phyloP scores from a whole-genome alignment of 2,888 invertebrate genomes.

The Chromoteleia sp. region DNA sequence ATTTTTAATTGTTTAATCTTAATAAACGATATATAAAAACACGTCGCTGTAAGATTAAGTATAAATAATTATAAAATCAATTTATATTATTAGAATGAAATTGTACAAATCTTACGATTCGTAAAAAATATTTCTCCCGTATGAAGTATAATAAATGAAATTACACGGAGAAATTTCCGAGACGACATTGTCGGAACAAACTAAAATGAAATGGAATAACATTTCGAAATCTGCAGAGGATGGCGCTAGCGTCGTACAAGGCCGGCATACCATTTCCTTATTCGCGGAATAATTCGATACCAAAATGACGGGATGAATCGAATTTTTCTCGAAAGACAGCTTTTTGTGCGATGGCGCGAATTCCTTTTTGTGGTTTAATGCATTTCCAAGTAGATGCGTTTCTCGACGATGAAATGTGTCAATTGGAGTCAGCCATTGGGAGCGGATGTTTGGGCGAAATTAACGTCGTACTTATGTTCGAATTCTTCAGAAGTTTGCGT shows the following conservation, averaged over 20 bases:
- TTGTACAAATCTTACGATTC: too few relatives aligned
- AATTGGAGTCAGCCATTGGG: slow-evolving; percentile 31
- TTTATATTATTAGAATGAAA: too few relatives aligned
- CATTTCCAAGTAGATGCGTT: slow-evolving; percentile 47
- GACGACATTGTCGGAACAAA: neutral
- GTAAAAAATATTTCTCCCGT: too few relatives aligned
- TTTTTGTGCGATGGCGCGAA: slow-evolving; percentile 30
- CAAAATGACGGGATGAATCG: slow-evolving; percentile 46
- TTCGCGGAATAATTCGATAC: slow-evolving; percentile 54
- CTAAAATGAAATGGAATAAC: neutral
- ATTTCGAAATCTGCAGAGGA: neutral
- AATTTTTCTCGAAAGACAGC: slow-evolving; percentile 43
- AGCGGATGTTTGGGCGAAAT: slow-evolving; percentile 37
- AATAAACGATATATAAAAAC: too few relatives aligned
- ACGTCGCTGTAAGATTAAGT: too few relatives aligned
- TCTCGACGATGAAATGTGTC: slow-evolving; percentile 38
- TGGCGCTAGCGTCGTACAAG: slow-evolving; percentile 16
- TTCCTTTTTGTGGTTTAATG: slow-evolving; percentile 55
- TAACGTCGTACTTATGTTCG: slow-evolving; percentile 57
- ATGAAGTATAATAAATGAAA: neutral
- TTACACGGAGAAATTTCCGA: neutral
- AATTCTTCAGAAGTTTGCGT: slow-evolving; percentile 50
- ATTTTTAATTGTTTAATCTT: too few relatives aligned
- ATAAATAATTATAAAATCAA: too few relatives aligned
- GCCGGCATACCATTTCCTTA: slow-evolving; percentile 53